Percentiles rank a stretch among this genome's conserved stretches.
These are phyloP conservation scores for Calameuta filiformis DNA, from an alignment of 2,888 invertebrate genomes.

Conservation along the genomic window DNA sequence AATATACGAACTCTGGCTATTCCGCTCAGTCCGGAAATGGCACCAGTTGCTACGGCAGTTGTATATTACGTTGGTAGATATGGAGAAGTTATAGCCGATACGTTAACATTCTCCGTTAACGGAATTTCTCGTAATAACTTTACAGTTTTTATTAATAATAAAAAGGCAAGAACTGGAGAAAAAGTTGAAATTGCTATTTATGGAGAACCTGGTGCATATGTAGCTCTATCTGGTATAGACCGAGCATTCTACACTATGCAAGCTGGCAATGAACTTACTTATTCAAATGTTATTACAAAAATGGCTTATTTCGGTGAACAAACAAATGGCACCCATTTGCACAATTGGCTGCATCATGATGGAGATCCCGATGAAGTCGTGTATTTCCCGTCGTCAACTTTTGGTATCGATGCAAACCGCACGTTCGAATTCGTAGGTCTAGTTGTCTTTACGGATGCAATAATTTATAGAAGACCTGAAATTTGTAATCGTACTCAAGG, in stretches of 20 bases:
- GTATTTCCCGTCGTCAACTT: conserved; percentile 89
- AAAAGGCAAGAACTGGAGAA: conserved; percentile 93
- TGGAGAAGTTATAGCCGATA: conserved; percentile 90
- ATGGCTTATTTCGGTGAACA: conserved; percentile 90
- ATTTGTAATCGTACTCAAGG: conserved; percentile 81
- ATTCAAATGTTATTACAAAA: conserved; percentile 86
- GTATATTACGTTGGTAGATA: conserved; percentile 87
- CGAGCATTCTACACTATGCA: conserved; percentile 92
- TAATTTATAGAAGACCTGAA: conserved; percentile 75
- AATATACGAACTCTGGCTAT: conserved; percentile 84
- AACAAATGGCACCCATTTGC: conserved; percentile 84
- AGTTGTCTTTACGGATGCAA: conserved; percentile 90
- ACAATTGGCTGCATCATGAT: conserved; percentile 86
- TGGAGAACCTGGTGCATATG: conserved; percentile 94
- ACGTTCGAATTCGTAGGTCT: conserved; percentile 93
- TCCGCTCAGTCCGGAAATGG: conserved; percentile 88
- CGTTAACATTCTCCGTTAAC: conserved; percentile 96
- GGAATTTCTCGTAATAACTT: conserved; percentile 94
- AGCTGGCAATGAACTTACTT: conserved; percentile 90
- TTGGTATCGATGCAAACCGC: conserved; percentile 92
- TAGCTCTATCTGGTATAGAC: conserved; percentile 91
- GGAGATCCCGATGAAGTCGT: conserved; percentile 88
- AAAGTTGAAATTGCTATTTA: conserved; percentile 93
- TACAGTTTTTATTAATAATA: conserved; percentile 88
- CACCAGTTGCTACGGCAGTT: conserved; percentile 90